Percentiles rank a stretch among this genome's conserved stretches.
Conservation (phyloP, 2,113 vertebrate genomes). For the Bagarius yarrelli region DNA sequence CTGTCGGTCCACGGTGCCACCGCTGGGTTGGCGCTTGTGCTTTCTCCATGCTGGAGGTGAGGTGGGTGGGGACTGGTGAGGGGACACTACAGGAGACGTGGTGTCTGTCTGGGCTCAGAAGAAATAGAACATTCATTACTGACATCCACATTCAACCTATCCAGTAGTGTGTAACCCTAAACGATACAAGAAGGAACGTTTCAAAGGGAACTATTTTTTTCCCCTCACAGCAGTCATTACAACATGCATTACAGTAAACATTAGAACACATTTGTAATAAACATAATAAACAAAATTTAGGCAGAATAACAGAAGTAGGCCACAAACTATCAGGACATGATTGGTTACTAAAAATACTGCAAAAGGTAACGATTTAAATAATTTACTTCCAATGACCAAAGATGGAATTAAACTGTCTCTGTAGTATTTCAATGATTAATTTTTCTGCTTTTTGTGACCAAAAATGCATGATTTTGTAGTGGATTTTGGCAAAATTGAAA, state of each 20-base stretch:
- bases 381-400: background rate
- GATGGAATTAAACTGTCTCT: background rate
- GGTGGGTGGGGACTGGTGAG: slow-evolving; percentile 91
- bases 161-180: background rate
- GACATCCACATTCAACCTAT: background rate
- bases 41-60: slow-evolving; percentile 94
- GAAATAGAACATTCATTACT: background rate
- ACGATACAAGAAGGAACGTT: background rate
- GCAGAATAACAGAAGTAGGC: background rate
- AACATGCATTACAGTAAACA: background rate
- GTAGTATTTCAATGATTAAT: too few species aligned
- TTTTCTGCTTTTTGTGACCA: too few species aligned
- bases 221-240: background rate
- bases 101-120: slow-evolving; percentile 77
- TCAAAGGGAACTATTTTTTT: background rate
- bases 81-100: slow-evolving; percentile 92
- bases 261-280: background rate
- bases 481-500: too few species aligned
- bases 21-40: slow-evolving; percentile 91
- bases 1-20: slow-evolving; percentile 83
- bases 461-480: too few species aligned
- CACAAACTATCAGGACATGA: background rate
- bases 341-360: background rate
- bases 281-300: background rate
- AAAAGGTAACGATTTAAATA: background rate